These are phyloP conservation scores for Smutsia gigantea DNA, from an alignment of 2,797 vertebrate species.

Conservation along the genomic window DNA sequence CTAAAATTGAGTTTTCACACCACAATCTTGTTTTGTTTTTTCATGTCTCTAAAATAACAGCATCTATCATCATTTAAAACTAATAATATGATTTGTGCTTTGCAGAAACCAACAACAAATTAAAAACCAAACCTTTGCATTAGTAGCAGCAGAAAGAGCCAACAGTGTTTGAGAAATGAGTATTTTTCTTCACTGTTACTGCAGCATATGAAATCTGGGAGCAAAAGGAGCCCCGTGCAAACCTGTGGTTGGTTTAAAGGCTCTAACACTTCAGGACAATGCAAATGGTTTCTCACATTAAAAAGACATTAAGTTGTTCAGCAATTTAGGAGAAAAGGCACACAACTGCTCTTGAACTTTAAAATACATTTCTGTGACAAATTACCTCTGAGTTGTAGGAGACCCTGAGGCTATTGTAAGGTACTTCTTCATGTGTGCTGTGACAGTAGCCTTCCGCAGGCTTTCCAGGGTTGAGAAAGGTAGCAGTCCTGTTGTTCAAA, in stretches of 20 bases:
- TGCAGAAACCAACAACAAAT: conserved; percentile 70
- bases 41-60: conserved; percentile 52
- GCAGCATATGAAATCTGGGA: conserved; percentile 69
- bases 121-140: conserved; percentile 66
- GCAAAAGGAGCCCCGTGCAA: conserved; percentile 47
- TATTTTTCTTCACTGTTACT: conserved; percentile 65
- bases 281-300: conserved; percentile 70
- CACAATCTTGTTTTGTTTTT: conserved; percentile 3
- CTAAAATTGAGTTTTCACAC: conserved; percentile 73
- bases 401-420: not conserved
- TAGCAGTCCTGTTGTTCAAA: conserved; percentile 7
- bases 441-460: not conserved
- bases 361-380: conserved; percentile 74
- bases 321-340: conserved; percentile 66
- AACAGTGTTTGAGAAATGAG: conserved; percentile 72
- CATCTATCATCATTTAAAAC: conserved; percentile 67
- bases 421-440: not conserved
- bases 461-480: conserved; percentile 38
- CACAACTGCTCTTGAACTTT: conserved; percentile 71
- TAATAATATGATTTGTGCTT: conserved; percentile 67
- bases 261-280: conserved; percentile 74
- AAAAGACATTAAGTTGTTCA: conserved; percentile 66
- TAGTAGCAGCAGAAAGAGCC: conserved; percentile 52
- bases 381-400: conserved; percentile 3
- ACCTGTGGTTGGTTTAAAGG: conserved; percentile 47